Percentiles rank a stretch among this genome's conserved stretches.
Conservation (phyloP, 2,888 invertebrate genomes). For the Ennomos fuscantarius region DNA sequence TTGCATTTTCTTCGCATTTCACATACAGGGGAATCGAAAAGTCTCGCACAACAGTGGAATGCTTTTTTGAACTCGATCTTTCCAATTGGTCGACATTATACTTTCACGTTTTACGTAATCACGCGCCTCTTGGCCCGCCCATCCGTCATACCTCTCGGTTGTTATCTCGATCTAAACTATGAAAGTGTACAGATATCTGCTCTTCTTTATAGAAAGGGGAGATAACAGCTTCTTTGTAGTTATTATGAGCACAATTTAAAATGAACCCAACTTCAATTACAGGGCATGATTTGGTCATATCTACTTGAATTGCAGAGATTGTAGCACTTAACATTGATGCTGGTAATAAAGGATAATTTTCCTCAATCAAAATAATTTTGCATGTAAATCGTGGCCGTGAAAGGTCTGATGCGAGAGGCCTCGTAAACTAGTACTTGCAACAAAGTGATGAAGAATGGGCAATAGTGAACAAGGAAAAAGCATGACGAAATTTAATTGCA, state of each 20-base stretch:
- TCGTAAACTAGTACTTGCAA: constrained; percentile 43
- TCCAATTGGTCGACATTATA: constrained; percentile 70
- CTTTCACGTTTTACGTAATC: constrained; percentile 77
- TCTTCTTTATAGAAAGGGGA: constrained; percentile 58
- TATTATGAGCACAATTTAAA: constrained; percentile 33
- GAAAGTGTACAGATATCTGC: constrained; percentile 66
- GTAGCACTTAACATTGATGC: constrained; percentile 46
- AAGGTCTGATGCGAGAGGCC: constrained; percentile 45
- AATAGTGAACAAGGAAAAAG: constrained; percentile 37
- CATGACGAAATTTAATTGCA: constrained; percentile 40
- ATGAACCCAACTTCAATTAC: constrained; percentile 28
- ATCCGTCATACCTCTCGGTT: constrained; percentile 67
- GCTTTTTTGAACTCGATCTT: constrained; percentile 61
- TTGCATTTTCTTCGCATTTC: constrained; percentile 29
- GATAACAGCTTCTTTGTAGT: constrained; percentile 49
- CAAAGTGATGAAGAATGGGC: constrained; percentile 40
- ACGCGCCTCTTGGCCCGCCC: constrained; percentile 68
- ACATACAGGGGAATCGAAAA: constrained; percentile 48
- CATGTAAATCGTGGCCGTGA: constrained; percentile 49
- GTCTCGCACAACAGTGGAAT: constrained; percentile 45
- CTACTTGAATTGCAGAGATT: constrained; percentile 30
- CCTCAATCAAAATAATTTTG: constrained; percentile 59
- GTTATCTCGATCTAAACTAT: constrained; percentile 72
- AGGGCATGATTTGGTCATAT: constrained; percentile 34
- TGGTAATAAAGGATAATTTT: constrained; percentile 52